A percentile compares a stretch with the other conserved stretches of the same genome.
Conservation (phyloP, 2,888 invertebrate species). For the Lithophane socia region DNA sequence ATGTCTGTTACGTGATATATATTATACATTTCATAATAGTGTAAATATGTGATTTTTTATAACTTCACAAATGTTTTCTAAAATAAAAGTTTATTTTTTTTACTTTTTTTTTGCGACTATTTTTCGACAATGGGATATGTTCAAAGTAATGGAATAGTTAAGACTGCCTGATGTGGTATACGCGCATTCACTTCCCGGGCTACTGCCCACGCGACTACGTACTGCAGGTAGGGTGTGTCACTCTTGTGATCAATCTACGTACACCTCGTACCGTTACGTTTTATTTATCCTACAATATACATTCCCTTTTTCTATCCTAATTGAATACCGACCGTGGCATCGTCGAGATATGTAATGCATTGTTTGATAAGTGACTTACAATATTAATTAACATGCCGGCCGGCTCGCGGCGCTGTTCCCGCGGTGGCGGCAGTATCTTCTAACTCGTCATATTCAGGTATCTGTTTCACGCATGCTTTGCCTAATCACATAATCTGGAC, state of each 20-base stretch:
- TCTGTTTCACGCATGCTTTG: constrained; percentile 88
- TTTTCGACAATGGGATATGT: constrained; percentile 79
- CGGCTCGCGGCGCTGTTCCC: constrained; percentile 55
- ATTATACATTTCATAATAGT: constrained; percentile 88
- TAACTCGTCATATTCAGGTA: constrained; percentile 81
- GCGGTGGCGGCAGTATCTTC: constrained; percentile 60
- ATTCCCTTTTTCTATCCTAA: constrained; percentile 71
- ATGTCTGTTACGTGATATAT: constrained; percentile 87
- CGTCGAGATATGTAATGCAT: constrained; percentile 79
- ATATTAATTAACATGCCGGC: constrained; percentile 69
- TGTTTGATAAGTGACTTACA: constrained; percentile 71
- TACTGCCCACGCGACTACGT: constrained; percentile 1
- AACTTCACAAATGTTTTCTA: constrained; percentile 82
- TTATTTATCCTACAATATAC: constrained; percentile 68
- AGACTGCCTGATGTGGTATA: constrained; percentile 63
- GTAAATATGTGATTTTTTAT: constrained; percentile 88
- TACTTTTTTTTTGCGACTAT: constrained; percentile 67
- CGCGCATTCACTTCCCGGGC: constrained; percentile 45
- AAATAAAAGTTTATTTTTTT: constrained; percentile 75
- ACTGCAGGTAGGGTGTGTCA: constrained; percentile 30
- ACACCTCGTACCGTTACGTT: constrained; percentile 59
- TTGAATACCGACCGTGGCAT: constrained; percentile 75
- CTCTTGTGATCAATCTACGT: constrained; percentile 51
- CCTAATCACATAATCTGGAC: constrained; percentile 88
- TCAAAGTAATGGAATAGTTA: constrained; percentile 72